A percentile compares a stretch with the other conserved stretches of the same genome.
These are phyloP conservation scores for Esox lucius DNA, from an alignment of 2,797 vertebrate species.

Conservation along the genomic window DNA sequence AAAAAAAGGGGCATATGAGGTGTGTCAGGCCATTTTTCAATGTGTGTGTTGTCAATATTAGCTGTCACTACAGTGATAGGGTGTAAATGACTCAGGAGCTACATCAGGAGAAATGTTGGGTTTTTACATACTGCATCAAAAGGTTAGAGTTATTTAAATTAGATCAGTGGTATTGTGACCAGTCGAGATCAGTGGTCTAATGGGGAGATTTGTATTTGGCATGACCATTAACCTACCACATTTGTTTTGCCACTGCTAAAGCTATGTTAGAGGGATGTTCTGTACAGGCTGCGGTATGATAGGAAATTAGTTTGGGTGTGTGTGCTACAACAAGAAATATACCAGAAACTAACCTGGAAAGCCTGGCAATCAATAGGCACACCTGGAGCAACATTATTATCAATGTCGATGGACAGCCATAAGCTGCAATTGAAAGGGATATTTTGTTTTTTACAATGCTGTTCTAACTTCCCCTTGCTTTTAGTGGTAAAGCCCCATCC, in stretches of 20 bases:
- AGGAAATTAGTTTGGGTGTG: background rate
- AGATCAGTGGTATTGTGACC: too few relatives aligned
- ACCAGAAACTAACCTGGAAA: too few relatives aligned
- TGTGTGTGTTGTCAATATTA: conserved; percentile 50
- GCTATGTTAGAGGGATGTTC: background rate
- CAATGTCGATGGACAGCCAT: too few relatives aligned
- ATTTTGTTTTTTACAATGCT: too few relatives aligned
- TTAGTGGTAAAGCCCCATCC: too few relatives aligned
- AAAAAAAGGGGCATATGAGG: conserved; percentile 18
- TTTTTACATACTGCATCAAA: conserved; percentile 52
- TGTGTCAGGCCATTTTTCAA: conserved; percentile 47
- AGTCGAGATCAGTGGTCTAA: too few relatives aligned
- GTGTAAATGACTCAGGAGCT: conserved; percentile 45
- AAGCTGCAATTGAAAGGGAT: too few relatives aligned
- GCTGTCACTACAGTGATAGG: conserved; percentile 16
- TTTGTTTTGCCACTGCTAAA: background rate
- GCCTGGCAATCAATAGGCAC: too few relatives aligned
- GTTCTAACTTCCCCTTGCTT: too few relatives aligned
- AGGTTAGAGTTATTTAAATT: conserved; percentile 47
- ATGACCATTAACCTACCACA: too few relatives aligned
- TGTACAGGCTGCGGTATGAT: background rate
- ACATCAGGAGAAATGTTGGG: conserved; percentile 28
- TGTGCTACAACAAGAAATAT: background rate
- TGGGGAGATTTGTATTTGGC: too few relatives aligned
- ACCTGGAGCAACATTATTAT: too few relatives aligned